These are phyloP conservation scores for Papilio demoleus DNA, from an alignment of 2,888 invertebrate species.

Conservation along the genomic window DNA sequence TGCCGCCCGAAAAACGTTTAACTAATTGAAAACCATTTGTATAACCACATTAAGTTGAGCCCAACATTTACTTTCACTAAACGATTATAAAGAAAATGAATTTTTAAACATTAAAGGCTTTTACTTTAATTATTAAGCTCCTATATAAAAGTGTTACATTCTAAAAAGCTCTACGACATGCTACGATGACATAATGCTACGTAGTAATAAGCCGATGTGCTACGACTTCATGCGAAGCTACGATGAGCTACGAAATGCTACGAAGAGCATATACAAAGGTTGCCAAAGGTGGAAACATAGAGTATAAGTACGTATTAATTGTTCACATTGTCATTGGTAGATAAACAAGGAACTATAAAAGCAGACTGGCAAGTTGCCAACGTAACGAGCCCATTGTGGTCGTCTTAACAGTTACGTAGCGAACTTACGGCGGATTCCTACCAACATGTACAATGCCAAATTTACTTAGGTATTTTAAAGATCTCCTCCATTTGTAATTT, in stretches of 20 bases:
- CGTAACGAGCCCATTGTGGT: constrained; percentile 38
- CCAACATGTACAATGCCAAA: constrained; percentile 6
- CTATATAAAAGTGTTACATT: too few species aligned
- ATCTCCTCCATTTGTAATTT: not conserved
- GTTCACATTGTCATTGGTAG: constrained; percentile 18
- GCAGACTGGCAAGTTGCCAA: constrained; percentile 33
- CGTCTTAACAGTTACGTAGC: constrained; percentile 28
- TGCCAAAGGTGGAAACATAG: not conserved
- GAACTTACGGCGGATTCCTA: constrained; percentile 19
- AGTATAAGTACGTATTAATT: constrained; percentile 17
- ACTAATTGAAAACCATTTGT: constrained; percentile 35
- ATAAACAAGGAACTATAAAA: constrained; percentile 31
- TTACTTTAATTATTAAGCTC: not conserved
- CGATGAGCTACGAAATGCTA: not conserved
- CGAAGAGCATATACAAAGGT: not conserved
- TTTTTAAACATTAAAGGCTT: constrained; percentile 1
- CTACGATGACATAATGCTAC: too few species aligned
- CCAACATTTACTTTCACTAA: constrained; percentile 23
- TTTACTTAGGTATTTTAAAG: constrained; percentile 14
- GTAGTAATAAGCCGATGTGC: too few species aligned
- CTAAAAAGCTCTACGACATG: too few species aligned
- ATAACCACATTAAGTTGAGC: constrained; percentile 25
- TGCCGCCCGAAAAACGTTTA: constrained; percentile 25
- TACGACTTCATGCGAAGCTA: not conserved
- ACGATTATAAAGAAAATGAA: constrained; percentile 11